Conservation (phyloP, 2,888 invertebrate genomes). For the Limnephilus marmoratus region DNA sequence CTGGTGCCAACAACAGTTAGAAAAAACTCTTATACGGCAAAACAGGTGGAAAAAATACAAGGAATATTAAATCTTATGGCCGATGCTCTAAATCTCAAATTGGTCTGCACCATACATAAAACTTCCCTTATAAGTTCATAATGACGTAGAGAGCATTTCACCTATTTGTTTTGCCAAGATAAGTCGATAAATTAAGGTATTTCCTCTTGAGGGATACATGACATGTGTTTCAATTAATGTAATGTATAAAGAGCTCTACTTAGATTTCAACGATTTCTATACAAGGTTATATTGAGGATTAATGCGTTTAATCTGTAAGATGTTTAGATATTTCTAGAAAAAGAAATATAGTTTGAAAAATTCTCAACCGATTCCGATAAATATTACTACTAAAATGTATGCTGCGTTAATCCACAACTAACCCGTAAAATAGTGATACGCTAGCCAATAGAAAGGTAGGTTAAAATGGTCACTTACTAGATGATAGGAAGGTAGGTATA, state of each 20-base stretch:
- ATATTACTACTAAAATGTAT: too few species aligned
- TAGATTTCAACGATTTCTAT: neutral
- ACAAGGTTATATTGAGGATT: neutral
- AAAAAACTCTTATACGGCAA: neutral
- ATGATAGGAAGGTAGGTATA: too few species aligned
- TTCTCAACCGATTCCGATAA: neutral
- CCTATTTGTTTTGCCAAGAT: neutral
- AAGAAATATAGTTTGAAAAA: neutral
- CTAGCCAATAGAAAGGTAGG: too few species aligned
- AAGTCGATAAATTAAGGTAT: neutral
- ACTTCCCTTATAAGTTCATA: neutral
- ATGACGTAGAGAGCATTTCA: neutral
- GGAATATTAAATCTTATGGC: neutral
- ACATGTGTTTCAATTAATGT: neutral
- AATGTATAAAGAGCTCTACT: neutral
- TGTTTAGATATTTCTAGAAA: neutral
- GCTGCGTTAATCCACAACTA: too few species aligned
- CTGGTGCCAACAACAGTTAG: neutral
- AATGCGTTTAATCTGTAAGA: neutral
- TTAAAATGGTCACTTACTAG: too few species aligned
- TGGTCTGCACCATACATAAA: neutral
- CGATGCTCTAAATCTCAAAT: slow-evolving; percentile 2
- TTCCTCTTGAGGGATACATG: neutral
- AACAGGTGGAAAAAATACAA: neutral
- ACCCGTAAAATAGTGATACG: too few species aligned